phyloP scores from a whole-genome alignment of 2,888 invertebrate species.

The Thelaira solivaga region DNA sequence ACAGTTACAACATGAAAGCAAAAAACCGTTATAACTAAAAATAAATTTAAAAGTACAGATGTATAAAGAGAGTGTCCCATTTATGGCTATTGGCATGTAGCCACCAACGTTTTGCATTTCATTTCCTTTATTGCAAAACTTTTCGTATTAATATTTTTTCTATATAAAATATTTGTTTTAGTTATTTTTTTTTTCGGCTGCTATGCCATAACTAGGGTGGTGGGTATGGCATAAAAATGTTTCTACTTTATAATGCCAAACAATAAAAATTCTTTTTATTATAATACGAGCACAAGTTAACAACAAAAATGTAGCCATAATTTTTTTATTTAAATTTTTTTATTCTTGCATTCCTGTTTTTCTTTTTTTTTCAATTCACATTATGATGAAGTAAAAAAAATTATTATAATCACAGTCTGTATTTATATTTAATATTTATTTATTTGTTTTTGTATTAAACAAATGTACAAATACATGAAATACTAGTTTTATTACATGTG shows the following conservation, averaged over 20 bases:
- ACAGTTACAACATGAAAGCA: neutral
- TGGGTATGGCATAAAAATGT: neutral
- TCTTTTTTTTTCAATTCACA: neutral
- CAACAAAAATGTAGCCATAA: constrained; percentile 33
- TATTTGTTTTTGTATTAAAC: constrained; percentile 46
- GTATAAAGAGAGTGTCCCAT: constrained; percentile 45
- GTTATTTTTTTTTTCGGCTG: constrained; percentile 10
- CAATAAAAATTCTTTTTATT: constrained; percentile 45
- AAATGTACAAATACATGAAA: constrained; percentile 24
- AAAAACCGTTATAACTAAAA: neutral
- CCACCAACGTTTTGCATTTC: constrained; percentile 61
- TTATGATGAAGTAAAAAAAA: constrained; percentile 5
- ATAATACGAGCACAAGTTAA: constrained; percentile 38
- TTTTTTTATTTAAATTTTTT: no score
- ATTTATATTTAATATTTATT: constrained; percentile 50
- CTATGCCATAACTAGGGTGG: neutral
- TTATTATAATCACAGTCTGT: constrained; percentile 14
- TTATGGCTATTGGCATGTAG: constrained; percentile 60
- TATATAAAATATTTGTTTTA: constrained; percentile 7
- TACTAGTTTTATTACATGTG: neutral
- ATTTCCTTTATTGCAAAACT: constrained; percentile 65
- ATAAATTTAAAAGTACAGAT: neutral
- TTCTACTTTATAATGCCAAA: constrained; percentile 40
- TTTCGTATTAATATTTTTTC: constrained; percentile 62
- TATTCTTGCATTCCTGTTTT: no score